Conservation (phyloP, 2,888 invertebrate species). For the Tipula vernalis region DNA sequence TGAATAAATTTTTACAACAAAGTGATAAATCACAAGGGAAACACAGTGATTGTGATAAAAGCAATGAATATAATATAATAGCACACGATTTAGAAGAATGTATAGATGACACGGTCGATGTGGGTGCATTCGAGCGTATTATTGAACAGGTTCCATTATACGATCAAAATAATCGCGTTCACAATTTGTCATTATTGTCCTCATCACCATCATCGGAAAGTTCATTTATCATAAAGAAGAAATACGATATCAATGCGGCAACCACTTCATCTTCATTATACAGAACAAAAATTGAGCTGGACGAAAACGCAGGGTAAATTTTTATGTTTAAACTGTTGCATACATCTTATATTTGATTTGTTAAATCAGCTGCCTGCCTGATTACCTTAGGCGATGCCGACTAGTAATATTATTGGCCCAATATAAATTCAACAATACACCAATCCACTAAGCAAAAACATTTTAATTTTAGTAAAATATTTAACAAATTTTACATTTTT, state of each 20-base stretch:
- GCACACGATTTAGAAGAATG: slow-evolving; percentile 42
- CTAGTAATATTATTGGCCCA: neutral
- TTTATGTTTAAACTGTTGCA: neutral
- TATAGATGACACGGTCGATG: slow-evolving; percentile 27
- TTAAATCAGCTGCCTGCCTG: neutral
- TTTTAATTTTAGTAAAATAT: neutral
- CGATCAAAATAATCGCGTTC: slow-evolving; percentile 20
- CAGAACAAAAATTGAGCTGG: slow-evolving; percentile 19
- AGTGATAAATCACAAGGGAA: slow-evolving; percentile 23
- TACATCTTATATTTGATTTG: neutral
- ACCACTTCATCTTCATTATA: neutral
- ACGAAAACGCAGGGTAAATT: slow-evolving; percentile 39
- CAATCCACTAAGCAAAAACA: slow-evolving; percentile 12
- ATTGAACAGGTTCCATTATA: slow-evolving; percentile 36
- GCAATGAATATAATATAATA: slow-evolving; percentile 32
- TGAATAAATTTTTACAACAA: neutral
- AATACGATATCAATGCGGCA: slow-evolving; percentile 16
- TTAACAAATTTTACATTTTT: neutral
- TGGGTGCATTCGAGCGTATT: slow-evolving; percentile 34
- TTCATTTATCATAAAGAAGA: slow-evolving; percentile 14
- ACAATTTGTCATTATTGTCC: neutral
- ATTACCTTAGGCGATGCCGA: neutral
- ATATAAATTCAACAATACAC: neutral
- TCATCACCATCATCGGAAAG: slow-evolving; percentile 12
- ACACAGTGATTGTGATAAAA: slow-evolving; percentile 23